Evolutionary conservation across 2,113 vertebrate species (phyloP).

Genomic region (Thoracochromis brauschi): DNA sequence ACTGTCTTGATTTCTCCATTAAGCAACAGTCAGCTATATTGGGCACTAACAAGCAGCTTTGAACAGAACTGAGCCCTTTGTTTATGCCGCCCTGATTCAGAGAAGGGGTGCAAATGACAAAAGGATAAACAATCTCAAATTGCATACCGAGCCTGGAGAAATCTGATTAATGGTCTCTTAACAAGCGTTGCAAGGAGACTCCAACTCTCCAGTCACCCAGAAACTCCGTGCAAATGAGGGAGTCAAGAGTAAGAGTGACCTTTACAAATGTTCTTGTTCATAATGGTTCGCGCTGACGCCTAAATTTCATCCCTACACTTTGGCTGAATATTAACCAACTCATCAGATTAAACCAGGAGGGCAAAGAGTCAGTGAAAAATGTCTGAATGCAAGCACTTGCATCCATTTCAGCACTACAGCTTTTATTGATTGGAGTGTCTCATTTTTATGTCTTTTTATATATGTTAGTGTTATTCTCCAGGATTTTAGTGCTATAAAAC

Average conservation of each 20-base stretch:
- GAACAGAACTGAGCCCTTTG: not conserved
- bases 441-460: not conserved
- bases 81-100: not conserved
- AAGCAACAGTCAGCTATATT: not conserved
- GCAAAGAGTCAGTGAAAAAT: not conserved
- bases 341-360: not conserved
- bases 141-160: not conserved
- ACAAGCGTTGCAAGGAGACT: constrained; percentile 9
- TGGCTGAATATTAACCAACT: not conserved
- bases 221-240: not conserved
- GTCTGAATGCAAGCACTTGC: not conserved
- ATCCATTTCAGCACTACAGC: not conserved
- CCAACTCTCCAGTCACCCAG: not conserved
- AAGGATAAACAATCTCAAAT: constrained; percentile 1
- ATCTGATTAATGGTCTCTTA: constrained; percentile 28
- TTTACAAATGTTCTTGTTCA: constrained; percentile 11
- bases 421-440: not conserved
- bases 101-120: not conserved
- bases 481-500: not conserved
- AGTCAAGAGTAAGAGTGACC: constrained; percentile 19
- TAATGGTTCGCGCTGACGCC: not conserved
- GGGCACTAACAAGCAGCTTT: not conserved
- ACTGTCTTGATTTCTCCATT: not conserved
- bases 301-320: not conserved
- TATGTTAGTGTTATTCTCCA: not conserved